Evolutionary conservation across 2,113 vertebrate genomes (phyloP).

Genomic region (Centropristis striata): DNA sequence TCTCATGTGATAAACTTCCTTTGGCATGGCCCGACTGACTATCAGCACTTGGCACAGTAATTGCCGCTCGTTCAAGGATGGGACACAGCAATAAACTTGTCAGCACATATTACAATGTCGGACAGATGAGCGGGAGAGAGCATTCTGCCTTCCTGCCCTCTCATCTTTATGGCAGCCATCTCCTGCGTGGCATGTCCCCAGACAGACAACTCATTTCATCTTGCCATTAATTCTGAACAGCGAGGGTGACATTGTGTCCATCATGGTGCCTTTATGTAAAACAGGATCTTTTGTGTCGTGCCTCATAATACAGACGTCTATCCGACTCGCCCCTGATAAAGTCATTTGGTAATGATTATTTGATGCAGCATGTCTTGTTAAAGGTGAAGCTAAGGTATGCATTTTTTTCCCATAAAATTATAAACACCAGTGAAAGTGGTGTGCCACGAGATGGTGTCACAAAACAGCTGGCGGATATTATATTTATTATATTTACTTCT

Average conservation of each 20-base stretch:
- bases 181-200: constrained; percentile 54
- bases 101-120: constrained; percentile 69
- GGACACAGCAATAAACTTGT: constrained; percentile 80
- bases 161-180: constrained; percentile 72
- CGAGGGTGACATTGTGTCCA: constrained; percentile 66
- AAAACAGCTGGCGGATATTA: constrained; percentile 38
- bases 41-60: constrained; percentile 61
- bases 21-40: constrained; percentile 49
- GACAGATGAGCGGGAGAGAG: constrained; percentile 64
- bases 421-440: constrained; percentile 7
- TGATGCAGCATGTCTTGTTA: constrained; percentile 5
- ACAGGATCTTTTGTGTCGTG: constrained; percentile 32
- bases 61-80: constrained; percentile 76
- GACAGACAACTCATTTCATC: constrained; percentile 70
- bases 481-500: constrained; percentile 53
- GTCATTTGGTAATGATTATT: constrained; percentile 21
- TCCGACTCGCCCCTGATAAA: background rate
- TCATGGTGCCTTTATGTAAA: constrained; percentile 61
- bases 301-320: constrained; percentile 39
- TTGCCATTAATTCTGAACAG: constrained; percentile 54
- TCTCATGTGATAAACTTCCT: constrained; percentile 49
- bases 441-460: background rate
- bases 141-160: constrained; percentile 56
- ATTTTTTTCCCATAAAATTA: constrained; percentile 16
- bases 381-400: constrained; percentile 13